These are phyloP conservation scores for Steatornis caripensis DNA, from an alignment of 2,113 vertebrate genomes.

Conservation along the genomic window DNA sequence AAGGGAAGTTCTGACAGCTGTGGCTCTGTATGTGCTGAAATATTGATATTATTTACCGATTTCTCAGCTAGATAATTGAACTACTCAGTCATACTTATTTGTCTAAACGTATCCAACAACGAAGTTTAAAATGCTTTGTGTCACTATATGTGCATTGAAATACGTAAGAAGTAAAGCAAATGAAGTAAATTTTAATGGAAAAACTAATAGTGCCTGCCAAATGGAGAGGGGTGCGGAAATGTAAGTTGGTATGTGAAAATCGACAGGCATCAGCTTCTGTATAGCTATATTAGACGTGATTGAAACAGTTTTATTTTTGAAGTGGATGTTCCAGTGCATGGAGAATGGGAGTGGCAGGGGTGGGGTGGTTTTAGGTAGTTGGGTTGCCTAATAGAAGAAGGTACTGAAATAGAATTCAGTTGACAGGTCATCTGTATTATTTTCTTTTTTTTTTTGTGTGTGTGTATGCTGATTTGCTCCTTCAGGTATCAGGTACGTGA, in stretches of 20 bases:
- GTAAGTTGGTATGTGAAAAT: background rate
- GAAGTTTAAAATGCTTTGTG: background rate
- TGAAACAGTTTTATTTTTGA: slow-evolving; percentile 30
- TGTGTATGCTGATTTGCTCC: background rate
- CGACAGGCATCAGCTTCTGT: background rate
- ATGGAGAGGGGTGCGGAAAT: background rate
- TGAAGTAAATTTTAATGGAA: background rate
- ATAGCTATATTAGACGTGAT: background rate
- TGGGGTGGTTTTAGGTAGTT: background rate
- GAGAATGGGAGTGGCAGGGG: slow-evolving; percentile 23
- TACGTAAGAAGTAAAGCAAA: background rate
- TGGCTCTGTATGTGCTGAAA: background rate
- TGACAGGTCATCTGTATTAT: background rate
- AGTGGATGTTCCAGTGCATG: background rate
- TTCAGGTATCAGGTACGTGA: background rate
- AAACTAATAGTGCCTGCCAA: background rate
- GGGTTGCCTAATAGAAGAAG: slow-evolving; percentile 27
- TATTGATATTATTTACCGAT: background rate
- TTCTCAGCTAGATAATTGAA: background rate
- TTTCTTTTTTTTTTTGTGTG: background rate
- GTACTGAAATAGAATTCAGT: background rate
- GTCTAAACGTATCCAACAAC: background rate
- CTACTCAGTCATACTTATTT: background rate
- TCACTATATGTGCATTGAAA: background rate
- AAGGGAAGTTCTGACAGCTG: background rate